Conservation (phyloP, 2,888 invertebrate species). For the Stenolophus ochropezus region DNA sequence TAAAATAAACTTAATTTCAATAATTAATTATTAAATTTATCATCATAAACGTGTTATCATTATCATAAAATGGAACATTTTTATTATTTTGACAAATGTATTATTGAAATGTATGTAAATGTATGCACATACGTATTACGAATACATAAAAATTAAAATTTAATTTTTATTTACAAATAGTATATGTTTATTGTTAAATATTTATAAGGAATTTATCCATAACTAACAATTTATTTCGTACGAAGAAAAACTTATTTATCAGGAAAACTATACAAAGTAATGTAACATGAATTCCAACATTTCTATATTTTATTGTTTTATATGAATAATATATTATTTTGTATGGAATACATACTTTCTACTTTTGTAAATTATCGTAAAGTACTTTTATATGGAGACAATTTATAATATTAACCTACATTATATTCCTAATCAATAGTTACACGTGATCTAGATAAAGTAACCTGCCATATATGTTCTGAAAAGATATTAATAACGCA, state of each 20-base stretch:
- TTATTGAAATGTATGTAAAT: no score
- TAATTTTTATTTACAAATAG: no score
- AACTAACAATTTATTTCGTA: no score
- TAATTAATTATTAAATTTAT: conserved; percentile 11
- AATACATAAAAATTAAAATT: no score
- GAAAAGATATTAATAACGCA: conserved; percentile 3
- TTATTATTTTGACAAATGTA: no score
- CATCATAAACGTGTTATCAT: background rate
- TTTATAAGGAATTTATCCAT: no score
- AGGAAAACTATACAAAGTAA: background rate
- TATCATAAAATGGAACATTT: background rate
- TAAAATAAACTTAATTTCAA: conserved; percentile 26
- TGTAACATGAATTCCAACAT: background rate
- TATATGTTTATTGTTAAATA: no score
- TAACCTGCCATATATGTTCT: background rate
- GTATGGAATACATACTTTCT: background rate
- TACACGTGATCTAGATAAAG: background rate
- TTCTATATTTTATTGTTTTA: background rate
- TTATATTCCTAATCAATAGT: background rate
- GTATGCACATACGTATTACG: no score
- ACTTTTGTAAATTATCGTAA: background rate
- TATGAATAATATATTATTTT: background rate
- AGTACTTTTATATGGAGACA: background rate
- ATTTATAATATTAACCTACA: background rate
- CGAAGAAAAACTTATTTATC: background rate